These are phyloP conservation scores for Pachyramphus minor DNA, from an alignment of 2,113 vertebrate genomes.

Conservation along the genomic window DNA sequence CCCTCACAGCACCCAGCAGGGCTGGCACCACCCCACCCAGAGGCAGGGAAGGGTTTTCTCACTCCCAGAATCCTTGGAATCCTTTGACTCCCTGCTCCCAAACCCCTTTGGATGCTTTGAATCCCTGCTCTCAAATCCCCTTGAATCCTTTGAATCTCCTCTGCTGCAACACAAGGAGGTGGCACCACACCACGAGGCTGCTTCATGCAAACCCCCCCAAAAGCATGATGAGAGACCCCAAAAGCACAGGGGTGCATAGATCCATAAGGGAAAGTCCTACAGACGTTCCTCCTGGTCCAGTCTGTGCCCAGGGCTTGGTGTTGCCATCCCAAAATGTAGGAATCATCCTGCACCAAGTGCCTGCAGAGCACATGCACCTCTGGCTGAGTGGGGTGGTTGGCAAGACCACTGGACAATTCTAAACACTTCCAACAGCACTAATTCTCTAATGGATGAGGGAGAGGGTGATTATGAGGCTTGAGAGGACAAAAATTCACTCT, in stretches of 20 bases:
- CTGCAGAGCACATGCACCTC: background rate
- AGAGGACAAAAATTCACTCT: background rate
- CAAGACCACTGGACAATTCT: background rate
- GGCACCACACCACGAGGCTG: background rate
- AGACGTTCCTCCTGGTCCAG: background rate
- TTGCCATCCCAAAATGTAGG: background rate
- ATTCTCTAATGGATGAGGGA: background rate
- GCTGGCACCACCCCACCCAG: background rate
- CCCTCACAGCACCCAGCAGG: background rate
- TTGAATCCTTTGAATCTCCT: background rate
- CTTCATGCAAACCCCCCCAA: background rate
- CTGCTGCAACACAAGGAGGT: background rate
- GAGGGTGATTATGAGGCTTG: background rate
- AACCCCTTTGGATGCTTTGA: background rate
- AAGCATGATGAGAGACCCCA: background rate
- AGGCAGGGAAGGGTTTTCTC: background rate
- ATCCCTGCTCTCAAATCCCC: background rate
- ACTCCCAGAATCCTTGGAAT: background rate
- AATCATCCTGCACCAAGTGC: background rate
- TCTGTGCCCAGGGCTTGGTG: background rate
- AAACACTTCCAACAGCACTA: background rate
- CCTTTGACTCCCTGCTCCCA: background rate
- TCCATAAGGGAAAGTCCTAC: too few species aligned
- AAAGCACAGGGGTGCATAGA: background rate
- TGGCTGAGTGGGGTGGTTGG: accelerated